Evolutionary conservation across 2,113 vertebrate species (phyloP).

Genomic region (Pungitius pungitius): DNA sequence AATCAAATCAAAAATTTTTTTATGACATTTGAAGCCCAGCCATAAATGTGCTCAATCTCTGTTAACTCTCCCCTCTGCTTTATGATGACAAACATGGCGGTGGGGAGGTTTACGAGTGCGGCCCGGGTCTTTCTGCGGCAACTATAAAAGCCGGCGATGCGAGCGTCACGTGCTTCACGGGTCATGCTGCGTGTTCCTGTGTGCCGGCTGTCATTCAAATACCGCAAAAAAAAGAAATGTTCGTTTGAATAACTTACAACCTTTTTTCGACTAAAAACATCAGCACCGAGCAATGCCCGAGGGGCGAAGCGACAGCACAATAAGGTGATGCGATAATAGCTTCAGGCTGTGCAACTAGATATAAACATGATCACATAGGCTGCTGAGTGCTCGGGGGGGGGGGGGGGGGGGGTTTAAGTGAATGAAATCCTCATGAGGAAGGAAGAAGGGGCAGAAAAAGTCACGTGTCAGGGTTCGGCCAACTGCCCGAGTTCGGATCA

Average conservation of each 20-base stretch:
- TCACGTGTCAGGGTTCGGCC: constrained; percentile 49
- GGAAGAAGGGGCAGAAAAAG: constrained; percentile 37
- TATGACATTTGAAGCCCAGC: constrained; percentile 41
- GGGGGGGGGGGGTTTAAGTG: constrained; percentile 61
- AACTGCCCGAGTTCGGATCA: constrained; percentile 5
- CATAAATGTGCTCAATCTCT: constrained; percentile 47
- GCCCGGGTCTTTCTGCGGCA: constrained; percentile 31
- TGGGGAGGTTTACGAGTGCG: constrained; percentile 44
- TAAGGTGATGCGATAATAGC: constrained; percentile 59
- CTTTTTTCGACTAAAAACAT: constrained; percentile 59
- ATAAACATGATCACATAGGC: constrained; percentile 56
- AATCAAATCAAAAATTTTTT: constrained; percentile 41
- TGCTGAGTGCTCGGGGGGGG: constrained; percentile 49
- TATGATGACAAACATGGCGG: constrained; percentile 46
- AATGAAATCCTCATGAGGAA: constrained; percentile 48
- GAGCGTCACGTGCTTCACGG: constrained; percentile 31
- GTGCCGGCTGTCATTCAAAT: constrained; percentile 46
- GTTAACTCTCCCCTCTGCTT: constrained; percentile 40
- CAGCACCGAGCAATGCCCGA: constrained; percentile 44
- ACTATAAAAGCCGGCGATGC: constrained; percentile 50
- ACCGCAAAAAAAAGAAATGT: constrained; percentile 53
- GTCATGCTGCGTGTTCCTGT: constrained; percentile 8
- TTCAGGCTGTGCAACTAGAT: constrained; percentile 59
- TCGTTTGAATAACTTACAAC: constrained; percentile 71
- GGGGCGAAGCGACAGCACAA: constrained; percentile 51